Evolutionary conservation across 2,888 invertebrate genomes (phyloP), one percentile per base, ranked within the genome.

Genomic region (Andricus quercusramuli): DNA sequence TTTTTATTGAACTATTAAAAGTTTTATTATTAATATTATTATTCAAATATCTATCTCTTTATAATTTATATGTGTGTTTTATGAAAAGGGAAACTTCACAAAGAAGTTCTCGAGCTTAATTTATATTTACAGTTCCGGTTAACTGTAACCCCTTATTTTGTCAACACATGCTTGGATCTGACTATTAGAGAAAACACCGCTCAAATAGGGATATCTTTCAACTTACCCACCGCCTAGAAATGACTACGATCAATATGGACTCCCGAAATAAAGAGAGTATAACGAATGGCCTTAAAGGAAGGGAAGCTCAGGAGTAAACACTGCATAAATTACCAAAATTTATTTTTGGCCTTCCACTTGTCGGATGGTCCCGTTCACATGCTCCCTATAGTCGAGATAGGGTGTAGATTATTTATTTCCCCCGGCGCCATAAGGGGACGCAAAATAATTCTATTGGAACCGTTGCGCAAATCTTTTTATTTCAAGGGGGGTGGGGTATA

Each of bases 271-370:
- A 74, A 74, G 32, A 74, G 25, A 22, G 9, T 41, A 20, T 66
- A n/a, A 41, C 41, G 41, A 44, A 37, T 67, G 37, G 25, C 29
- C 51, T 74, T 51, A 68, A 32, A 74, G 29, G 32, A 25, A 25
- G 68, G 29, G 25, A 70, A 74, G 32, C 74, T 56, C n/a, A 56
- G 32, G 32, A 74, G 51, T 51, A 74, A 56, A 74, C 74, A 74
- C 32, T 51, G 51, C 25, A 74, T 74, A 74, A 74, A 74, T 74
- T 74, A 74, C 20, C 20, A n/a, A n/a, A 29, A 56, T 32, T 74
- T 74, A 74, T 51, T 70, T 70, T 47, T 70, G 51, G 29, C 70
- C 29, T 74, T 74, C 74, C 56, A 47, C 74, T 74, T 56, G 74
- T 74, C 56, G 29, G 51, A 56, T 56, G 11, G 20, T 51, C 51